Evolutionary conservation across 2,797 vertebrate species (phyloP).

Genomic region (Rallus crepitans): DNA sequence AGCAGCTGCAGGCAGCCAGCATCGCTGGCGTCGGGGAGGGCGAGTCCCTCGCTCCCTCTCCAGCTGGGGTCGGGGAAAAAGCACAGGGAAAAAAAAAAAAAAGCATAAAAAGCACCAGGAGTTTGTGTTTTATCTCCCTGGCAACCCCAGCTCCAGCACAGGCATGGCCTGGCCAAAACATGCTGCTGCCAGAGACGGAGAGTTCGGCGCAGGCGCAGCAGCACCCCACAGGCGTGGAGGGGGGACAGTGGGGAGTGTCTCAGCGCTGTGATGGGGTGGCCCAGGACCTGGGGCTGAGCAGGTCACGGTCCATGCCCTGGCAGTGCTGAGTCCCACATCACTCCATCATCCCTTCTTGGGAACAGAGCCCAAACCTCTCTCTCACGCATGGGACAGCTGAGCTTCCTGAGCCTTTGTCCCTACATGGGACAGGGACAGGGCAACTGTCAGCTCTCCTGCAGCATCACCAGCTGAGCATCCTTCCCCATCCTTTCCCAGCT

Average conservation of each 20-base stretch:
- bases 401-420: fast-evolving
- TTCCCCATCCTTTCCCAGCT: neutral
- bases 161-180: neutral
- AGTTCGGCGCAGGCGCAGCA: fast-evolving
- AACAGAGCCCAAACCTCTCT: neutral
- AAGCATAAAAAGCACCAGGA: neutral
- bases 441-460: fast-evolving
- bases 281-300: neutral
- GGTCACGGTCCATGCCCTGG: fast-evolving
- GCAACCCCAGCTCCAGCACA: neutral
- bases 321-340: neutral
- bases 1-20: constrained; percentile 48
- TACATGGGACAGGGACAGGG: fast-evolving
- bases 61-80: constrained; percentile 12
- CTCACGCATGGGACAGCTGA: fast-evolving
- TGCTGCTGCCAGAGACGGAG: neutral
- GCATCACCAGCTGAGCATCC: neutral
- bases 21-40: neutral
- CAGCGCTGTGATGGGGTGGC: fast-evolving
- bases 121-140: constrained; percentile 36
- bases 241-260: neutral
- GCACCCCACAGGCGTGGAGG: fast-evolving
- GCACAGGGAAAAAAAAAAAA: neutral
- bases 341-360: neutral
- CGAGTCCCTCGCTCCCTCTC: neutral